Percentiles rank a stretch among this genome's conserved stretches.
Conservation (phyloP, 2,113 vertebrate species). For the Halichoerus grypus region DNA sequence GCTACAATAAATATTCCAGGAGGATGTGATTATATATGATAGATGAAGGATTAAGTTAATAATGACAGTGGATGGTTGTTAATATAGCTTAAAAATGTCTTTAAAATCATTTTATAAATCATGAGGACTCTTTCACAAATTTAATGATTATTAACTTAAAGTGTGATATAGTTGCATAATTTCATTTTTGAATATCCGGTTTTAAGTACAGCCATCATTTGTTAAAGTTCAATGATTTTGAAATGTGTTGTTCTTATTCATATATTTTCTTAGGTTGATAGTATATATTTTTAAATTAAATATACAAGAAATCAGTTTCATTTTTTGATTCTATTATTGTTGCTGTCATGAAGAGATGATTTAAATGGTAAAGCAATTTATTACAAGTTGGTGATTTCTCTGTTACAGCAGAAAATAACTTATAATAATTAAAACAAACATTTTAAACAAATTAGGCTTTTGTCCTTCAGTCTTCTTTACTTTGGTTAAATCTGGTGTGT, state of each 20-base stretch:
- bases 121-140: not conserved
- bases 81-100: not conserved
- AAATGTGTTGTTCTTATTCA: constrained; percentile 4
- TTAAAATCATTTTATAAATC: constrained; percentile 36
- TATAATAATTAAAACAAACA: constrained; percentile 12
- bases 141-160: constrained; percentile 15
- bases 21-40: not conserved
- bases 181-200: constrained; percentile 3
- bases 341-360: not conserved
- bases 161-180: not conserved
- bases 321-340: constrained; percentile 29
- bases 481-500: not conserved
- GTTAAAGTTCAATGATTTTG: constrained; percentile 33
- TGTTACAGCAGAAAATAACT: constrained; percentile 19
- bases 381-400: constrained; percentile 8
- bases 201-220: constrained; percentile 34
- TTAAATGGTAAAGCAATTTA: not conserved
- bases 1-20: constrained; percentile 12
- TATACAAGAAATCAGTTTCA: not conserved
- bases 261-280: not conserved
- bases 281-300: constrained; percentile 10
- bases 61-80: not conserved
- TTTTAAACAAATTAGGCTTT: constrained; percentile 42
- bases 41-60: constrained; percentile 39
- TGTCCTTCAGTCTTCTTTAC: not conserved